Percentiles rank a stretch among this genome's conserved stretches.
These are phyloP conservation scores for Odontocolon sp. DNA, from an alignment of 2,888 invertebrate species.

Conservation along the genomic window DNA sequence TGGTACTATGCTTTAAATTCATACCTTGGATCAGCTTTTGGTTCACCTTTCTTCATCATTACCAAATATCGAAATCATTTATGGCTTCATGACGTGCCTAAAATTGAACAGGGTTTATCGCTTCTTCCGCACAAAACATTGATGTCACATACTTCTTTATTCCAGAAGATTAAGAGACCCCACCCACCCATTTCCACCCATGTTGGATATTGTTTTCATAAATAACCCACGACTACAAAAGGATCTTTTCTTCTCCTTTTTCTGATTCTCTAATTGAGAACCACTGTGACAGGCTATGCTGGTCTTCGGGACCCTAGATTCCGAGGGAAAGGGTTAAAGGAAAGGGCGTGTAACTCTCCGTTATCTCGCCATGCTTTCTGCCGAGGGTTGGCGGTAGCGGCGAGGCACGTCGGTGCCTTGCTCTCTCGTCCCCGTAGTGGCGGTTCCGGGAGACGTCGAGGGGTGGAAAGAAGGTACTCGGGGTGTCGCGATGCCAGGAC, in stretches of 20 bases:
- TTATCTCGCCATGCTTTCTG: conserved; percentile 78
- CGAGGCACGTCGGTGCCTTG: conserved; percentile 69
- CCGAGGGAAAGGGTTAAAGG: conserved; percentile 73
- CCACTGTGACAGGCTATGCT: conserved; percentile 33
- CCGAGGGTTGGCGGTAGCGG: conserved; percentile 60
- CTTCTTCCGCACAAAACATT: too few relatives aligned
- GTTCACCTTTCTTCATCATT: too few relatives aligned
- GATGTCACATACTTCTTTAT: too few relatives aligned
- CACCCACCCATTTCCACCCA: too few relatives aligned
- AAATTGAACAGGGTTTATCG: too few relatives aligned
- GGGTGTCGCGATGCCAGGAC: conserved; percentile 44
- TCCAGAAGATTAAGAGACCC: too few relatives aligned
- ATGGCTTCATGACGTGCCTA: too few relatives aligned
- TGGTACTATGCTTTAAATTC: too few relatives aligned
- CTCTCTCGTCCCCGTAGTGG: conserved; percentile 28
- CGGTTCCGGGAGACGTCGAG: conserved; percentile 48
- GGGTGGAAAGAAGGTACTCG: conserved; percentile 56
- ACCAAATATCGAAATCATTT: too few relatives aligned
- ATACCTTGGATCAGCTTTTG: too few relatives aligned
- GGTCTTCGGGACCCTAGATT: conserved; percentile 42
- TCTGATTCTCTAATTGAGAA: conserved; percentile 33
- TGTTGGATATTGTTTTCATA: too few relatives aligned
- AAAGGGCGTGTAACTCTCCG: conserved; percentile 78
- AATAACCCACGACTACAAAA: neutral
- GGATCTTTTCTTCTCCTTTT: neutral